Percentiles rank a stretch among this genome's conserved stretches.
Evolutionary conservation across 2,113 vertebrate genomes (phyloP).

Genomic region (Glareola pratincola): DNA sequence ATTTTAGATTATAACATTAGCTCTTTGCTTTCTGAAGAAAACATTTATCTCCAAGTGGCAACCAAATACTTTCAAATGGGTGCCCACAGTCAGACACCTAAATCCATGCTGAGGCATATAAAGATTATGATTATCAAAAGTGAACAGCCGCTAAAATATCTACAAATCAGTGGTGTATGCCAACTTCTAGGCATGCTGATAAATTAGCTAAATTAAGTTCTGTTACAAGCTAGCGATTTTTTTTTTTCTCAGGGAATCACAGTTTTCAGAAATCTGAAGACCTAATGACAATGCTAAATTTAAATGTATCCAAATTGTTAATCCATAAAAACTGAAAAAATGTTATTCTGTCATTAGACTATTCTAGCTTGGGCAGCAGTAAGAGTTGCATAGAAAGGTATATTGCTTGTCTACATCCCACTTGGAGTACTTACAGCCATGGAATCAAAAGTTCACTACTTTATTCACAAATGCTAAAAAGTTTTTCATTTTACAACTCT

Average conservation of each 20-base stretch:
- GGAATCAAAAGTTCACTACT: background rate
- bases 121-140: background rate
- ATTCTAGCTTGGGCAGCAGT: background rate
- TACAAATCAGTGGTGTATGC: background rate
- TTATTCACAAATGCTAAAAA: background rate
- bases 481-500: background rate
- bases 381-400: background rate
- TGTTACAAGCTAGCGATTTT: background rate
- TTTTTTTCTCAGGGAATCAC: background rate
- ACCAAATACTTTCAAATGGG: background rate
- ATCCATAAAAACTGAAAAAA: background rate
- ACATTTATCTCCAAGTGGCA: background rate
- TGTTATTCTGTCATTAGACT: background rate
- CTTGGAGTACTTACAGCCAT: background rate
- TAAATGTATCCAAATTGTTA: background rate
- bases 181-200: background rate
- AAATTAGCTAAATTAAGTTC: background rate
- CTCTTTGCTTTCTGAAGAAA: background rate
- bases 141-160: background rate
- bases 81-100: background rate
- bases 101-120: background rate
- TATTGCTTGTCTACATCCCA: rapidly evolving
- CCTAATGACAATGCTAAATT: background rate
- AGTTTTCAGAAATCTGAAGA: background rate
- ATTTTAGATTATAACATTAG: background rate